Evolutionary conservation across 2,888 invertebrate species (phyloP).

Genomic region (Antheraea assamensis): DNA sequence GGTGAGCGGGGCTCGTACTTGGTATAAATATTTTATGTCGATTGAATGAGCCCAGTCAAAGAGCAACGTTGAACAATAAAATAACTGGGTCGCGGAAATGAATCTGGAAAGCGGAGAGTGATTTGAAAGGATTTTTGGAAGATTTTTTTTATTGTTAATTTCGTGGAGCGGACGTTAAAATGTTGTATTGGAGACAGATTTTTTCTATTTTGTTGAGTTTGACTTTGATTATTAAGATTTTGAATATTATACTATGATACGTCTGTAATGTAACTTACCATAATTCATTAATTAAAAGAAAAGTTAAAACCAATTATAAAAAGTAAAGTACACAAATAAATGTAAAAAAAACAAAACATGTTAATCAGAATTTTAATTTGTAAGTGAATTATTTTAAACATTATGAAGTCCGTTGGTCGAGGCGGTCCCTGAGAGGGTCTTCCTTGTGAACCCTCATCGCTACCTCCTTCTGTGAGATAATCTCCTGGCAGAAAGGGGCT

Average conservation of each 20-base stretch:
- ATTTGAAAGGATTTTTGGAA: slow-evolving; percentile 15
- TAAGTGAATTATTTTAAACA: too few relatives aligned
- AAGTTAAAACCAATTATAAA: too few relatives aligned
- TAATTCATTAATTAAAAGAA: too few relatives aligned
- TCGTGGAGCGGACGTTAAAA: slow-evolving; percentile 4
- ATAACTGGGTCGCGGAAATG: slow-evolving; percentile 25
- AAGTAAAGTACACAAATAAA: too few relatives aligned
- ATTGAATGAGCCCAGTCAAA: slow-evolving; percentile 36
- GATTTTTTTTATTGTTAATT: slow-evolving; percentile 3
- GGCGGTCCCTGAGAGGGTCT: too few relatives aligned
- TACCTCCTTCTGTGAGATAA: too few relatives aligned
- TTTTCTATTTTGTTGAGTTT: not conserved
- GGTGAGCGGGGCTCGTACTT: not conserved
- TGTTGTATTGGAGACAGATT: not conserved
- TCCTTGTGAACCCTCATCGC: too few relatives aligned
- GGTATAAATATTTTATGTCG: slow-evolving; percentile 37
- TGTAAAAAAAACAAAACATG: too few relatives aligned
- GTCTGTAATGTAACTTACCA: too few relatives aligned
- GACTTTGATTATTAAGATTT: not conserved
- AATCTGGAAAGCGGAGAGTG: slow-evolving; percentile 14
- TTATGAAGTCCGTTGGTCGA: too few relatives aligned
- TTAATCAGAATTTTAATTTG: too few relatives aligned
- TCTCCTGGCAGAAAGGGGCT: too few relatives aligned
- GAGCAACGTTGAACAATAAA: slow-evolving; percentile 33
- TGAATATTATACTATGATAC: not conserved